These are phyloP conservation scores for Sparidentex hasta DNA, from an alignment of 2,797 vertebrate genomes.

Conservation along the genomic window DNA sequence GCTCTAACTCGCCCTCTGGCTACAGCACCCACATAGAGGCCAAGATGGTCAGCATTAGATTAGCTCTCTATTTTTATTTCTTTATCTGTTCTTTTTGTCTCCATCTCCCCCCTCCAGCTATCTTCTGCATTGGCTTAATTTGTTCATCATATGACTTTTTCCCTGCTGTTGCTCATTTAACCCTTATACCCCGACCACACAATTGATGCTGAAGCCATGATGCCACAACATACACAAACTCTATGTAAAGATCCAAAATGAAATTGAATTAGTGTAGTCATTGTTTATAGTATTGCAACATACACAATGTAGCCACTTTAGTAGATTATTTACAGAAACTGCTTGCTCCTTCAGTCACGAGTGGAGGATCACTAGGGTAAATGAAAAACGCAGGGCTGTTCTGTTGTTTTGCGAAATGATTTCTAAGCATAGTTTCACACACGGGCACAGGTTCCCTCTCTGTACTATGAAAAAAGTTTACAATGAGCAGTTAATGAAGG, in stretches of 20 bases:
- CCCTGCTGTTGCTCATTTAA: constrained; percentile 58
- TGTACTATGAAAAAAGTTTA: neutral
- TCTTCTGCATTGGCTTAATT: constrained; percentile 55
- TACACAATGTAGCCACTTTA: neutral
- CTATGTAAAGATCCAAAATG: neutral
- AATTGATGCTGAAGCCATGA: constrained; percentile 15
- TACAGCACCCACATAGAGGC: constrained; percentile 93
- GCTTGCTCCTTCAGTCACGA: neutral
- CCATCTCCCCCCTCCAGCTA: constrained; percentile 63
- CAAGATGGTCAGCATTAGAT: constrained; percentile 93
- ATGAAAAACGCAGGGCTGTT: neutral
- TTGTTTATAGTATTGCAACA: constrained; percentile 20
- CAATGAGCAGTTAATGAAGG: neutral
- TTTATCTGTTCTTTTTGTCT: constrained; percentile 69
- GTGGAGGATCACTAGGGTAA: neutral
- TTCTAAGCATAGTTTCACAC: neutral
- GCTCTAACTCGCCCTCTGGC: constrained; percentile 93
- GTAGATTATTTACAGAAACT: neutral
- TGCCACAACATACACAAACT: neutral
- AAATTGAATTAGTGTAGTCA: neutral
- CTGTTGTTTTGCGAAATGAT: neutral
- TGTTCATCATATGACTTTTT: constrained; percentile 77
- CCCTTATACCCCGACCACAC: constrained; percentile 33
- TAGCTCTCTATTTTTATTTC: constrained; percentile 74
- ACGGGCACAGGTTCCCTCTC: neutral